Base-by-base conservation (phyloP, 2,888 invertebrate species). In the Serripes groenlandicus region DNA sequence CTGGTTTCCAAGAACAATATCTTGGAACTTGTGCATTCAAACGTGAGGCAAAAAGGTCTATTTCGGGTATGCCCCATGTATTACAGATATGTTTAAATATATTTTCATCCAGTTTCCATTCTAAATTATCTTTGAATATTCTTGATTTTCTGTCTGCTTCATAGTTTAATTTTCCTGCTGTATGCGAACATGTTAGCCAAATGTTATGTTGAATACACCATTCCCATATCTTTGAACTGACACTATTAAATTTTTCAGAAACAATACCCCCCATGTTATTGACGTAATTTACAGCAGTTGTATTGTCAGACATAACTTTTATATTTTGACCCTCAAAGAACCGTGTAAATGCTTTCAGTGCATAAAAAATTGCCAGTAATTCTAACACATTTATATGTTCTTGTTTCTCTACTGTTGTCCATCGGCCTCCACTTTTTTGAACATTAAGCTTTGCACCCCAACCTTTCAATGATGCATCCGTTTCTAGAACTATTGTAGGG, bases 331-430 rank as follows among this genome's bases (percentile, higher is more conserved):
- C n/a, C n/a, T n/a, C 4, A 75, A 15, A 5, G 49, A 15, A n/a
- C 58, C 28, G 26, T 52, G 35, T 37, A 80, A n/a, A 81, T 30
- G 74, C 30, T 32, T 73, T 54, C 23, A 84, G 35, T 30, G 78
- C 75, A 68, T 72, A 54, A 15, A 66, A 68, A 28, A 52, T 73
- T 35, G 87, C 79, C 56, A 64, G 69, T 3, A 83, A 58, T 70
- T 84, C 80, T 21, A 84, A 69, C 28, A 34, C 64, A 71, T 87
- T 85, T 21, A 85, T 85, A 56, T 82, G 85, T 7, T 60, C 3
- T 5, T 21, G 4, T n/a, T 52, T 26, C 56, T 84, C 87, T 15
- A 18, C 3, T 15, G 37, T n/a, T 30, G 71, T 49, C 82, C 84
- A 87, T 9, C 52, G 54, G 56, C 71, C 71, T 3, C 32, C 32